Conservation (phyloP, 2,113 vertebrate genomes). For the Piprites chloris region DNA sequence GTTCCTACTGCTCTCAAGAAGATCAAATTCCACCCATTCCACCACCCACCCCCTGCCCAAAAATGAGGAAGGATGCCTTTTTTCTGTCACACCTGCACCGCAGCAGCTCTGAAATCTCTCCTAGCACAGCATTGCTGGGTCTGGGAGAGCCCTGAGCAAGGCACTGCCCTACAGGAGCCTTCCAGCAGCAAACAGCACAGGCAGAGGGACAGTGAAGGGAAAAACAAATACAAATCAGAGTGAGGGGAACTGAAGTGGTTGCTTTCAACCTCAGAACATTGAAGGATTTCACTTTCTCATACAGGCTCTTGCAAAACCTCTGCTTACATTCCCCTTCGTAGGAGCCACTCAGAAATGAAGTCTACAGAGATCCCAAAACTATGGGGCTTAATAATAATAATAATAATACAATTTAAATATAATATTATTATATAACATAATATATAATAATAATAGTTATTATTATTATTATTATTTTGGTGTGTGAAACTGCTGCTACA, state of each 20-base stretch:
- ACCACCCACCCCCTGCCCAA: background rate
- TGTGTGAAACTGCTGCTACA: background rate
- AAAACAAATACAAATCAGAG: background rate
- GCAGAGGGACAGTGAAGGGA: background rate
- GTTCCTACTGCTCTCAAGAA: background rate
- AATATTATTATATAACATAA: too few species aligned
- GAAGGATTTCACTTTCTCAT: background rate
- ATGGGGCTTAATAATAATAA: background rate
- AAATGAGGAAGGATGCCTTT: background rate
- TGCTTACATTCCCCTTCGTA: background rate
- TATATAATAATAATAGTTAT: too few species aligned
- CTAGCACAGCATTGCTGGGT: background rate
- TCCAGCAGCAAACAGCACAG: background rate
- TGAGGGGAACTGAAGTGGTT: background rate
- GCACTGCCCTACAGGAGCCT: background rate
- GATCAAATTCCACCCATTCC: background rate
- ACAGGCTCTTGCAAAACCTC: background rate
- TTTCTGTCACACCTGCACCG: background rate
- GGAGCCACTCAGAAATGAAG: background rate
- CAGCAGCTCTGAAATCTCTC: background rate
- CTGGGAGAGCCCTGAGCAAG: background rate
- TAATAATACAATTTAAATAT: too few species aligned
- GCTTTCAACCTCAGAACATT: background rate
- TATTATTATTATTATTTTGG: background rate
- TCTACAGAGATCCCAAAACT: background rate